A percentile compares a stretch with the other conserved stretches of the same genome.
Evolutionary conservation across 64 coral and sea anemone species (phyloP).

Genomic region (Porites australiensis): DNA sequence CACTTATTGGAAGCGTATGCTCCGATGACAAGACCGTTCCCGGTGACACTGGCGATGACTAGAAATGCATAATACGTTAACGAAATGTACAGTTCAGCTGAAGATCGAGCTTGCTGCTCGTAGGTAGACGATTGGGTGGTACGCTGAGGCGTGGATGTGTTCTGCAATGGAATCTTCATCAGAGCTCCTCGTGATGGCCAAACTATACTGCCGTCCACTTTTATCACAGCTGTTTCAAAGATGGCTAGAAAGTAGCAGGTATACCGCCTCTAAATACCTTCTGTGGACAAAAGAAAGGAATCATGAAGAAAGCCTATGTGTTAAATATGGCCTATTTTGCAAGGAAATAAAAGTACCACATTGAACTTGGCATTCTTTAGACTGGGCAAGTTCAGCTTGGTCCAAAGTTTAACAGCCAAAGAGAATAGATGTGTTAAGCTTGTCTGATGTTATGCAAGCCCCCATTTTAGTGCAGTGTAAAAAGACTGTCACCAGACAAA

Average conservation of each 20-base stretch:
- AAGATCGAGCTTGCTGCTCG: background rate
- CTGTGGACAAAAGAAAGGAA: conserved; percentile 5
- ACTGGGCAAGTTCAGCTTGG: background rate
- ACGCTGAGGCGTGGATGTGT: background rate
- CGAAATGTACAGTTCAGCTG: conserved; percentile 26
- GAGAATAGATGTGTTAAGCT: background rate
- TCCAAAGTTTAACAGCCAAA: background rate
- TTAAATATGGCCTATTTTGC: conserved; percentile 1
- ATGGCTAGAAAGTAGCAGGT: background rate
- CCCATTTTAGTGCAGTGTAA: background rate
- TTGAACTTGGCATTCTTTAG: background rate
- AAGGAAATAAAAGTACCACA: background rate
- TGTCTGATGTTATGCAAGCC: background rate
- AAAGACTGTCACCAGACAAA: background rate
- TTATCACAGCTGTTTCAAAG: background rate
- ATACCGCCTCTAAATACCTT: background rate
- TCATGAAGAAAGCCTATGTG: background rate
- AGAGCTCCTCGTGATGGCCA: background rate
- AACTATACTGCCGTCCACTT: background rate
- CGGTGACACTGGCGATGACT: conserved; percentile 4
- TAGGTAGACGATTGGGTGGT: background rate
- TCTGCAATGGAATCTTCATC: background rate
- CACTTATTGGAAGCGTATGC: conserved; percentile 42
- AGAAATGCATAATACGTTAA: conserved; percentile 28
- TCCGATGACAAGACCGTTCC: conserved; percentile 55